These are phyloP conservation scores for Corella eumyota DNA, from an alignment of 23 tunicate genomes.

Conservation along the genomic window DNA sequence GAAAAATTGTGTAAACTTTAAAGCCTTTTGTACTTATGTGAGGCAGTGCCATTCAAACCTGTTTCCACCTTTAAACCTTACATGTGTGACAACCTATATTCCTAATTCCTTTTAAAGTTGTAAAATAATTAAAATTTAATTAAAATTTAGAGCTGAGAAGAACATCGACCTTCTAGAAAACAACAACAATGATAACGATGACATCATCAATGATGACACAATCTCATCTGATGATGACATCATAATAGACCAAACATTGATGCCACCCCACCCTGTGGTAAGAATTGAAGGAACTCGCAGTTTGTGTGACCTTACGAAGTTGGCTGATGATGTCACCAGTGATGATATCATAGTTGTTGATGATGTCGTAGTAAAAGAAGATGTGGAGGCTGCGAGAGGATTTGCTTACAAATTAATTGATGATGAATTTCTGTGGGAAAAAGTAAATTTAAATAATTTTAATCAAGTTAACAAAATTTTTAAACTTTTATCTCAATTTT, in stretches of 20 bases:
- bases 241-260: too few relatives aligned
- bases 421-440: conserved; percentile 93
- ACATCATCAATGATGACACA: not conserved
- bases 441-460: conserved; percentile 21
- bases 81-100: too few relatives aligned
- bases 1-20: too few relatives aligned
- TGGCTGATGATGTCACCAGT: not conserved
- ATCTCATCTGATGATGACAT: too few relatives aligned
- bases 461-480: not conserved
- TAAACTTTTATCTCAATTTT: not conserved
- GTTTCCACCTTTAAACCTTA: too few relatives aligned
- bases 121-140: too few relatives aligned
- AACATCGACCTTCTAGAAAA: not conserved
- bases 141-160: not conserved
- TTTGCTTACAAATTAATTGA: conserved; percentile 65
- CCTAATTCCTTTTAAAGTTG: too few relatives aligned
- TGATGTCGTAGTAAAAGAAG: not conserved
- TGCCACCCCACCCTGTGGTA: too few relatives aligned
- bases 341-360: not conserved
- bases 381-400: conserved; percentile 12
- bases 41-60: too few relatives aligned
- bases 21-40: too few relatives aligned
- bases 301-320: conserved; percentile 18
- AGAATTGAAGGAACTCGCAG: too few relatives aligned
- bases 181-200: conserved; percentile 7